A percentile compares a stretch with the other conserved stretches of the same genome.
Conservation (phyloP, 2,797 vertebrate species). For the Antennarius maculatus region DNA sequence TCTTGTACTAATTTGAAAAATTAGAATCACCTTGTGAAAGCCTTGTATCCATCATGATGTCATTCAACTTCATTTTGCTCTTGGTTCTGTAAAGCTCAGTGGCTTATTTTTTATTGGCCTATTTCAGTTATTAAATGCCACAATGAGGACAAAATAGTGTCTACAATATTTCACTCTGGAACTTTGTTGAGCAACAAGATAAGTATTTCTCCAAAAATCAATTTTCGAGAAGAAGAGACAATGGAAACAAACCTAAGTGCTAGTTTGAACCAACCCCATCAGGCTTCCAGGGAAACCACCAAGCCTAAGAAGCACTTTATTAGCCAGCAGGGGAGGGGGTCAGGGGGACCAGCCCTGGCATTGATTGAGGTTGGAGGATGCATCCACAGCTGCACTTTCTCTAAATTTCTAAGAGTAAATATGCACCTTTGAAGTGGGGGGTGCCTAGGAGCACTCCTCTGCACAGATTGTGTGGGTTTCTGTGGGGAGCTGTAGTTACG, state of each 20-base stretch:
- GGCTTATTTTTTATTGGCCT: constrained; percentile 26
- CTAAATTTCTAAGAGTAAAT: constrained; percentile 99
- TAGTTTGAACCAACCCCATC: constrained; percentile 91
- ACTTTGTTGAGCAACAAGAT: constrained; percentile 71
- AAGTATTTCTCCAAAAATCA: constrained; percentile 79
- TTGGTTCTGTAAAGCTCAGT: background rate
- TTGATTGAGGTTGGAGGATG: constrained; percentile 97
- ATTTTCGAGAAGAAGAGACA: constrained; percentile 97
- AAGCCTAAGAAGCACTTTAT: constrained; percentile 99
- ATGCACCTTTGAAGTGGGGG: constrained; percentile 99
- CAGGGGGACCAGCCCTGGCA: constrained; percentile 93
- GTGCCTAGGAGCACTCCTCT: constrained; percentile 93
- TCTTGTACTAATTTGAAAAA: constrained; percentile 15
- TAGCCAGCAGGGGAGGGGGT: constrained; percentile 90
- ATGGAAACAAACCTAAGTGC: constrained; percentile 94
- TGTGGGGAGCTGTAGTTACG: constrained; percentile 98
- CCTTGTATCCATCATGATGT: constrained; percentile 1
- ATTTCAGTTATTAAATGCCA: constrained; percentile 21
- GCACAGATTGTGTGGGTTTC: constrained; percentile 97
- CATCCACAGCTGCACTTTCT: constrained; percentile 99
- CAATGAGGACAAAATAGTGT: constrained; percentile 22
- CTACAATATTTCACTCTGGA: constrained; percentile 53
- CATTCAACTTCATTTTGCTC: background rate
- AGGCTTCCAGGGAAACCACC: constrained; percentile 92
- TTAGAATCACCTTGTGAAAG: background rate